phyloP scores from a whole-genome alignment of 92 coral and sea anemone genomes.

The Porites evermanni region DNA sequence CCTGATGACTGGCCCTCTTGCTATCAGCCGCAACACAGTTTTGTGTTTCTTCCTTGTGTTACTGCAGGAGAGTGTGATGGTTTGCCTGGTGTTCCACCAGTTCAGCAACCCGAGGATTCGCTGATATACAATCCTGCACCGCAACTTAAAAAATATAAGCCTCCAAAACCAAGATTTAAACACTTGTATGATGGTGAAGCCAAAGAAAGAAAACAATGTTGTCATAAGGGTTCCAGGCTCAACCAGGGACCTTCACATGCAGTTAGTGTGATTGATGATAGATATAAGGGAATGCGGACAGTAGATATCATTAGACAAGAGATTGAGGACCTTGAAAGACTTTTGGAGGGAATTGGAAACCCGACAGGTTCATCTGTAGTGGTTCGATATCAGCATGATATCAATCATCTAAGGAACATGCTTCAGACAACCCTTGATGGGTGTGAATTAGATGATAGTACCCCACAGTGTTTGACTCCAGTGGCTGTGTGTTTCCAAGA shows the following conservation, averaged over 20 bases:
- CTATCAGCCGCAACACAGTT: constrained; percentile 58
- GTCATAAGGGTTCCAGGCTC: background rate
- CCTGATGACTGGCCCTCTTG: constrained; percentile 50
- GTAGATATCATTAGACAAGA: constrained; percentile 84
- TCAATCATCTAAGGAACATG: constrained; percentile 72
- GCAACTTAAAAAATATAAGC: constrained; percentile 25
- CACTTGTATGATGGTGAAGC: background rate
- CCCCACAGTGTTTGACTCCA: constrained; percentile 10
- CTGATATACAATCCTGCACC: constrained; percentile 44
- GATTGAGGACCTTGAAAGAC: constrained; percentile 80
- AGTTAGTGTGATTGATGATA: background rate
- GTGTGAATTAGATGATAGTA: constrained; percentile 52
- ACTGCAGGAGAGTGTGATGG: constrained; percentile 11
- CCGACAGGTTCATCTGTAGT: constrained; percentile 78
- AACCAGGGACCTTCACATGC: background rate
- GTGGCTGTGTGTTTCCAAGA: constrained; percentile 57
- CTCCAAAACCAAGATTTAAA: constrained; percentile 60
- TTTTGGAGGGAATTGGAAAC: constrained; percentile 86
- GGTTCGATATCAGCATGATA: constrained; percentile 80
- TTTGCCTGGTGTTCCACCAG: constrained; percentile 58
- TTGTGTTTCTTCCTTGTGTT: constrained; percentile 73
- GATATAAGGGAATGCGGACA: constrained; percentile 63
- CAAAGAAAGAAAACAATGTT: background rate
- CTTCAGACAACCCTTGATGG: constrained; percentile 59
- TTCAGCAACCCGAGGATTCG: constrained; percentile 57